These are phyloP conservation scores for Apodemia duryi DNA, from an alignment of 2,888 invertebrate genomes.

Conservation along the genomic window DNA sequence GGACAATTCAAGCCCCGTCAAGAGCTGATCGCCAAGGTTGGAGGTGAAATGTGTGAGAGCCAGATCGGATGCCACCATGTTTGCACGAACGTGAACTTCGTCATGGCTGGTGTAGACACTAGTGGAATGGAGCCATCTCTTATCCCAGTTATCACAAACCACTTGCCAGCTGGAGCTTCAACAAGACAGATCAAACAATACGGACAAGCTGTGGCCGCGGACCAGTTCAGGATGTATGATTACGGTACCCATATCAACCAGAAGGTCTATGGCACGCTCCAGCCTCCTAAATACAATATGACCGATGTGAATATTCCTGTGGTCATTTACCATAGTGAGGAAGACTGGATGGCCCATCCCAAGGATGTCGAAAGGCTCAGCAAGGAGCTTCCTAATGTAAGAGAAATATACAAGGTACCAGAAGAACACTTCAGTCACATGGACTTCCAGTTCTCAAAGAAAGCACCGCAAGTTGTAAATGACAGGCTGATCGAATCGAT, in stretches of 20 bases:
- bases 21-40: conserved; percentile 48
- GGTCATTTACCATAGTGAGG: conserved; percentile 61
- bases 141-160: conserved; percentile 73
- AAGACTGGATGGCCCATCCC: conserved; percentile 83
- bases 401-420: conserved; percentile 75
- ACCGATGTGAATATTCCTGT: conserved; percentile 60
- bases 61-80: conserved; percentile 64
- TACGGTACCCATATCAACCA: conserved; percentile 55
- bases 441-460: conserved; percentile 67
- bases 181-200: conserved; percentile 75
- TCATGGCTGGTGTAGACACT: conserved; percentile 80
- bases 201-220: conserved; percentile 65
- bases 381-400: conserved; percentile 75
- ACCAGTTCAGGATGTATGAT: conserved; percentile 60
- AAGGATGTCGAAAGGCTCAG: conserved; percentile 78
- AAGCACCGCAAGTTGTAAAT: conserved; percentile 56
- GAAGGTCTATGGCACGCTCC: conserved; percentile 52
- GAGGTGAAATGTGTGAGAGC: conserved; percentile 56
- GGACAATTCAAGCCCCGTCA: conserved; percentile 53
- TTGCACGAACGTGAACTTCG: conserved; percentile 81
- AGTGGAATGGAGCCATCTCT: conserved; percentile 73
- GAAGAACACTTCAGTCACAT: conserved; percentile 66
- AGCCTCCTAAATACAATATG: conserved; percentile 61
- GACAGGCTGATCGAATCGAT: conserved; percentile 56
- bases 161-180: conserved; percentile 79